phyloP scores from a whole-genome alignment of 1,140 invertebrate species.

The Pachypeltis micranthus region DNA sequence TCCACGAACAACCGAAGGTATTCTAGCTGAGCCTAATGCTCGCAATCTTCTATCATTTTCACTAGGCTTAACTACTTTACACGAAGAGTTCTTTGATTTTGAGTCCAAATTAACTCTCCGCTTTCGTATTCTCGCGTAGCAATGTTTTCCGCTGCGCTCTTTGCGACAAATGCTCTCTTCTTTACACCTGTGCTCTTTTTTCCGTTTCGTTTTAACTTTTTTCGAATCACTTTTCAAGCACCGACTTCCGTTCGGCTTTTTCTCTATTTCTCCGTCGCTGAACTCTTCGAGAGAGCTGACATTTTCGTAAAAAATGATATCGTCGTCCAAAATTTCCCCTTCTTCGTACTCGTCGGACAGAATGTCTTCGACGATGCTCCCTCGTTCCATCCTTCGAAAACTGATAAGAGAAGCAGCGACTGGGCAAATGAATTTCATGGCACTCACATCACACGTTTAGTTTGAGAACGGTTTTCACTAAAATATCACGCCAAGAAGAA shows the following conservation, averaged over 20 bases:
- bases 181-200: conserved; percentile 15
- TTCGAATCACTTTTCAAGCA: neutral
- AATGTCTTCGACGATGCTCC: conserved; percentile 12
- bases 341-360: conserved; percentile 19
- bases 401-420: too few species aligned
- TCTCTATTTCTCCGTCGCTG: neutral
- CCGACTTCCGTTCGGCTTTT: neutral
- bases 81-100: neutral
- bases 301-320: conserved; percentile 16
- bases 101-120: neutral
- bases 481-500: too few species aligned
- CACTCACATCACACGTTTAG: too few species aligned
- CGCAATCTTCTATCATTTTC: neutral
- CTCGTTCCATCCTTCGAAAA: too few species aligned
- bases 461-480: too few species aligned
- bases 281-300: conserved; percentile 15
- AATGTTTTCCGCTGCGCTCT: conserved; percentile 15
- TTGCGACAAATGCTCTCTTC: conserved; percentile 14
- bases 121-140: conserved; percentile 15
- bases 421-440: too few species aligned
- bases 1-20: too few species aligned
- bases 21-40: too few species aligned
- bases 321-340: conserved; percentile 14
- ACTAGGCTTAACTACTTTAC: too few species aligned
- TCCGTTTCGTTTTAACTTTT: neutral